Percentiles rank a stretch among this genome's conserved stretches.
These are phyloP conservation scores for Anhinga rufa DNA, from an alignment of 2,113 vertebrate species.

Conservation along the genomic window DNA sequence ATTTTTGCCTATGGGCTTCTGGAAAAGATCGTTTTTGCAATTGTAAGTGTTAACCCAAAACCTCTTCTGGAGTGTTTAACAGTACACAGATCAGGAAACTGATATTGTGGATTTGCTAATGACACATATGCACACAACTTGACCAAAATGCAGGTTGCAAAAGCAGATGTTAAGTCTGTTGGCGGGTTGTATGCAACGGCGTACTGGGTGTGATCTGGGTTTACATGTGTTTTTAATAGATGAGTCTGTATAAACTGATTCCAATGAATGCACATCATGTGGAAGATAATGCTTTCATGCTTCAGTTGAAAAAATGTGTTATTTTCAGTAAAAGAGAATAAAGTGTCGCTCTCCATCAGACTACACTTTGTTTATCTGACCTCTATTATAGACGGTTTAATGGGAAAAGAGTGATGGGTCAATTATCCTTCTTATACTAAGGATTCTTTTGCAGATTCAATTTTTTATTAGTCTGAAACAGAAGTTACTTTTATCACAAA, in stretches of 20 bases:
- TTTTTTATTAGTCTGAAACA: not conserved
- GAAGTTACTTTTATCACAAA: not conserved
- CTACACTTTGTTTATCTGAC: not conserved
- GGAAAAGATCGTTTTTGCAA: not conserved
- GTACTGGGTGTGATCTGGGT: not conserved
- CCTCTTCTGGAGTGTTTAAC: not conserved
- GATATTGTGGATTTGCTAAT: not conserved
- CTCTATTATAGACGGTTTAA: not conserved
- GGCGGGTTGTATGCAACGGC: not conserved
- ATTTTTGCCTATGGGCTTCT: not conserved
- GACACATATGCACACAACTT: not conserved
- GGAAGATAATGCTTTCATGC: not conserved
- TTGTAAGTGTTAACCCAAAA: not conserved
- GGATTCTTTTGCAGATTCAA: not conserved
- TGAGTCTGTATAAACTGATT: not conserved
- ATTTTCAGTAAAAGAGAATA: not conserved
- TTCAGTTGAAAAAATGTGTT: not conserved
- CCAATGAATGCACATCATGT: not conserved
- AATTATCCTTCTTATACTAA: not conserved
- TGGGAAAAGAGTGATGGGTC: not conserved
- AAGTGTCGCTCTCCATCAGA: not conserved
- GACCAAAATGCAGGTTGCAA: not conserved
- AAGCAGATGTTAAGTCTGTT: not conserved
- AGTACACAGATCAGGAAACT: not conserved
- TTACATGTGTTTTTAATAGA: conserved; percentile 43